These are phyloP conservation scores for Drosophila neotestacea DNA, from an alignment of 2,888 invertebrate species.

Conservation along the genomic window DNA sequence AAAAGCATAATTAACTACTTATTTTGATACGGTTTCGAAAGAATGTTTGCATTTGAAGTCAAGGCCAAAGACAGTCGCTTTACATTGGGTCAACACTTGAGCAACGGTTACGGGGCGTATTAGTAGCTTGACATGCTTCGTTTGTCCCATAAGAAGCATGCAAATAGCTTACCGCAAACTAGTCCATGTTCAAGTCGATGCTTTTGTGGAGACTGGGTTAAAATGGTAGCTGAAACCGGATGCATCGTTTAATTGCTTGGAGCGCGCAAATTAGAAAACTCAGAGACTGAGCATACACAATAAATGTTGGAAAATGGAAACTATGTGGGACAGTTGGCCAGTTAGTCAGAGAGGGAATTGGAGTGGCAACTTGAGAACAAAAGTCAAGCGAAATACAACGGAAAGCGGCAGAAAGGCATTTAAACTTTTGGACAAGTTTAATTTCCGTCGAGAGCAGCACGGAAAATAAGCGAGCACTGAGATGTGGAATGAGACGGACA, in stretches of 20 bases:
- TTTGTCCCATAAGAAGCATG: conserved; percentile 42
- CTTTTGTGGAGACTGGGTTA: neutral
- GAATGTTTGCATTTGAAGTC: conserved; percentile 7
- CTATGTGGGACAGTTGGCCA: conserved; percentile 36
- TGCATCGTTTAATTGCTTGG: conserved; percentile 63
- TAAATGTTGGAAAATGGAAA: conserved; percentile 44
- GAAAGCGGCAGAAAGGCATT: conserved; percentile 76
- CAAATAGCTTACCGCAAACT: conserved; percentile 21
- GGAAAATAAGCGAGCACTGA: conserved; percentile 22
- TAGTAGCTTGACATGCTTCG: conserved; percentile 62
- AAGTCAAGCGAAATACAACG: conserved; percentile 62
- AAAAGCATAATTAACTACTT: conserved; percentile 4
- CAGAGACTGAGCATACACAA: conserved; percentile 37
- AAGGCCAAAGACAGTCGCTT: conserved; percentile 18
- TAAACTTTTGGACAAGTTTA: conserved; percentile 79
- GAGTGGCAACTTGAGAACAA: conserved; percentile 58
- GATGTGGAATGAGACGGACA: conserved; percentile 15
- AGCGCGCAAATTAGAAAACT: conserved; percentile 68
- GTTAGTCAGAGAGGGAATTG: neutral
- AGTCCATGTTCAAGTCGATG: neutral
- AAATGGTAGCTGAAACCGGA: conserved; percentile 35
- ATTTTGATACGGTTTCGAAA: neutral
- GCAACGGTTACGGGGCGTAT: conserved; percentile 41
- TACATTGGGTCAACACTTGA: conserved; percentile 6
- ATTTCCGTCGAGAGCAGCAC: conserved; percentile 68